These are phyloP conservation scores for Harpegnathos saltator DNA, from an alignment of 1,140 invertebrate genomes.

Conservation along the genomic window DNA sequence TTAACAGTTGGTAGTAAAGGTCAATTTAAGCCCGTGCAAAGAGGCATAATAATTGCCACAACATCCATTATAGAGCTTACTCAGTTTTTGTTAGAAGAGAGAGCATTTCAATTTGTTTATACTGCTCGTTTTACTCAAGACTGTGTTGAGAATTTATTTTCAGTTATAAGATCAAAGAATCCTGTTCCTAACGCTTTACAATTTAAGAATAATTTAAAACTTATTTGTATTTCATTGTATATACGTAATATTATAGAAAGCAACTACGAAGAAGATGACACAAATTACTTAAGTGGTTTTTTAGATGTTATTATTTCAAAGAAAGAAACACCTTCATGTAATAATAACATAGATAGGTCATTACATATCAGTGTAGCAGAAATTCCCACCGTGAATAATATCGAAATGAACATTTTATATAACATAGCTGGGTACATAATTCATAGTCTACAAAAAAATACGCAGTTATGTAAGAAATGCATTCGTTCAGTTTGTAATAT, in stretches of 20 bases:
- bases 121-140: not conserved
- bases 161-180: not conserved
- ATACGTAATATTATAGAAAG: not conserved
- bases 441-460: not conserved
- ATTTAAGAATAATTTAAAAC: slow-evolving; percentile 11
- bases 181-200: not conserved
- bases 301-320: not conserved
- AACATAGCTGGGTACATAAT: not conserved
- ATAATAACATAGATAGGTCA: not conserved
- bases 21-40: not conserved
- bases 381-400: not conserved
- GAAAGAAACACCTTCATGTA: not conserved
- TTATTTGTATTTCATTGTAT: not conserved
- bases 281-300: slow-evolving; percentile 1
- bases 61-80: not conserved
- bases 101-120: not conserved
- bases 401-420: not conserved
- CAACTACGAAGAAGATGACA: not conserved
- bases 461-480: not conserved
- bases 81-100: not conserved
- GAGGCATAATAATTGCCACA: not conserved
- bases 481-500: not conserved
- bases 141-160: too few species aligned
- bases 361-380: not conserved
- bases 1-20: not conserved